Percentiles rank a stretch among this genome's conserved stretches.
Evolutionary conservation across 2,113 vertebrate species (phyloP).

Genomic region (Archocentrus centrarchus): DNA sequence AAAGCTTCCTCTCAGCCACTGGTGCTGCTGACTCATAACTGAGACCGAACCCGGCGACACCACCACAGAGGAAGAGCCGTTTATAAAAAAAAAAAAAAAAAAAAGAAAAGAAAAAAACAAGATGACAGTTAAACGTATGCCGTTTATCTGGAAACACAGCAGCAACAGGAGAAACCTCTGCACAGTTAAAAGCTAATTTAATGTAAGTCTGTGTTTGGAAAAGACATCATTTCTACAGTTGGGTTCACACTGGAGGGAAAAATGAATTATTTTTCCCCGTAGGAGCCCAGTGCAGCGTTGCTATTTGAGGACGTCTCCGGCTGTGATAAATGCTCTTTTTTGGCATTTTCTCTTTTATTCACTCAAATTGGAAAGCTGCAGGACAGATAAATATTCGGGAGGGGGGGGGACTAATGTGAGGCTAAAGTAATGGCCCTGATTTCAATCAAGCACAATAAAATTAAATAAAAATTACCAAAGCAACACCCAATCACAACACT

Average conservation of each 20-base stretch:
- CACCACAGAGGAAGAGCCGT: slow-evolving; percentile 18
- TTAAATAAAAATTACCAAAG: no score
- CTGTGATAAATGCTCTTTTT: not conserved
- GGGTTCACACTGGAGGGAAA: slow-evolving; percentile 11
- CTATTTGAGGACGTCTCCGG: not conserved
- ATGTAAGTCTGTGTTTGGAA: slow-evolving; percentile 11
- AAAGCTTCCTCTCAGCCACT: slow-evolving; percentile 59
- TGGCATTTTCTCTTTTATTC: not conserved
- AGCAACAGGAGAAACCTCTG: slow-evolving; percentile 14
- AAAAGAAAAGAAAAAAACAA: not conserved
- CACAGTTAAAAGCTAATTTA: slow-evolving; percentile 53
- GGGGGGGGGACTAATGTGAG: no score
- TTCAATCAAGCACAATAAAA: not conserved
- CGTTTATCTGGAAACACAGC: slow-evolving; percentile 44
- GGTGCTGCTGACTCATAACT: slow-evolving; percentile 77
- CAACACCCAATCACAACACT: no score
- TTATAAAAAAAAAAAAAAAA: not conserved
- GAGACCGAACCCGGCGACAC: slow-evolving; percentile 51
- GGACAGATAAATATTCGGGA: no score
- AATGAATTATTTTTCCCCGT: slow-evolving; percentile 7
- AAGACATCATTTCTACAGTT: slow-evolving; percentile 5
- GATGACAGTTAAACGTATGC: slow-evolving; percentile 17
- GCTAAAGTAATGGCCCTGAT: not conserved
- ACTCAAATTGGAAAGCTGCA: not conserved
- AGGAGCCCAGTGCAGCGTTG: not conserved